Percentiles rank a stretch among this genome's conserved stretches.
Evolutionary conservation across 2,888 invertebrate species (phyloP).

Genomic region (Eilema caniola): DNA sequence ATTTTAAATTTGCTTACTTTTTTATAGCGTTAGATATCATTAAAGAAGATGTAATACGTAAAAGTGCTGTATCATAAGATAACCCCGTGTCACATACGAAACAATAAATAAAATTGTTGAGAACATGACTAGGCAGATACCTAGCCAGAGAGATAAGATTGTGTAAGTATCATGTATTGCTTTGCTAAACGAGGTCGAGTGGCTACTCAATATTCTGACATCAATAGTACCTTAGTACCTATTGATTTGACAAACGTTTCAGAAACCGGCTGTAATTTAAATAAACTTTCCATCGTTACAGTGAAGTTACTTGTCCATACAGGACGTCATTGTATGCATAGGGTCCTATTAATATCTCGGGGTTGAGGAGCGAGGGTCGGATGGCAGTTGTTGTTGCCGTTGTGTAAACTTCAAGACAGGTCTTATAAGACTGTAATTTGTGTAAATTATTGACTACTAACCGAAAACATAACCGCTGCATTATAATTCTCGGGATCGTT

Average conservation of each 20-base stretch:
- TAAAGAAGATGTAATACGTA: not conserved
- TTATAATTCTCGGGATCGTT: conserved; percentile 86
- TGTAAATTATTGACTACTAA: conserved; percentile 67
- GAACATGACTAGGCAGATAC: not conserved
- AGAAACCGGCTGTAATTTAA: too few relatives aligned
- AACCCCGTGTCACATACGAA: not conserved
- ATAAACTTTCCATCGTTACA: too few relatives aligned
- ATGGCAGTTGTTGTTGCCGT: not conserved
- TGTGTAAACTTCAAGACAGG: not conserved
- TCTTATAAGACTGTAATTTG: not conserved
- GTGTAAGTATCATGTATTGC: not conserved
- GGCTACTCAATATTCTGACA: not conserved
- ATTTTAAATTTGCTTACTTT: not conserved
- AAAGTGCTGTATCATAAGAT: not conserved
- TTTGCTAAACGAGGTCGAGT: not conserved
- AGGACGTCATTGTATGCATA: too few relatives aligned
- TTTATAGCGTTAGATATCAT: not conserved
- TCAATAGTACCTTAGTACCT: too few relatives aligned
- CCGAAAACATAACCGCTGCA: conserved; percentile 89
- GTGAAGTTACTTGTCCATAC: too few relatives aligned
- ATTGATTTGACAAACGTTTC: too few relatives aligned
- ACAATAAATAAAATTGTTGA: not conserved
- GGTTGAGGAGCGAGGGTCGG: too few relatives aligned
- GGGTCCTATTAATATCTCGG: too few relatives aligned
- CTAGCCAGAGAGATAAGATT: not conserved